Base-by-base conservation (phyloP, 2,797 vertebrate species). In the Halcyon smyrnensis region DNA sequence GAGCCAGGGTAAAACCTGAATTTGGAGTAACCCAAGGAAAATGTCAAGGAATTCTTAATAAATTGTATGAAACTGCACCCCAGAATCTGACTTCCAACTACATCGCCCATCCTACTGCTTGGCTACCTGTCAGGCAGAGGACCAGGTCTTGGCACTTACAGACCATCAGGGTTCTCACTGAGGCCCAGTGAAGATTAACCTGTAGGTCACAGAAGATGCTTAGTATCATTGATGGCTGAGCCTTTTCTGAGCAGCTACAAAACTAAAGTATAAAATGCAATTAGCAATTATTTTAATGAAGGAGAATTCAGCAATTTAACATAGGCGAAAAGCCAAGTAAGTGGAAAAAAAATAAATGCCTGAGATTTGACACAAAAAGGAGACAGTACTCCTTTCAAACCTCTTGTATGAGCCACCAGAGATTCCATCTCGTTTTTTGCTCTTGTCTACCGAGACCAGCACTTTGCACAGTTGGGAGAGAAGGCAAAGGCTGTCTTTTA, bases 221-320 rank as follows among this genome's bases (percentile, higher is more conserved):
- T 68, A 71, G 43, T 45, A 69, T 62, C 75, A 89, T 85, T 39
- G 73, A 78, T 32, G 32, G 45, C 50, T 54, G 71, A 93, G 87
- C 37, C 90, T 93, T 90, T 87, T 90, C 53, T 18, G 43, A 90
- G 88, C 43, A 87, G 71, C 75, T 89, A 79, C 48, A 65, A 76
- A 88, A 77, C 36, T 87, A 3, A 93, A 90, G 54, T 83, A 65
- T 87, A 93, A 95, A 95, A 96, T 74, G 75, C 79, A 93, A 89
- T 90, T 90, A 95, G 87, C 86, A 91, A 79, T 88, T 91, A 96
- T 94, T 87, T 92, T 93, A 97, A 96, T 79, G 85, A 97, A 95
- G 91, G 53, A 93, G 87, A 95, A 93, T 56, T 83, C 68, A 64
- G 70, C 76, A 86, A 94, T 91, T 96, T 95, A 94, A 90, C 4